Evolutionary conservation across 2,113 vertebrate genomes (phyloP), one percentile per base, ranked within the genome.

Genomic region (Benitochromis conjunctus): DNA sequence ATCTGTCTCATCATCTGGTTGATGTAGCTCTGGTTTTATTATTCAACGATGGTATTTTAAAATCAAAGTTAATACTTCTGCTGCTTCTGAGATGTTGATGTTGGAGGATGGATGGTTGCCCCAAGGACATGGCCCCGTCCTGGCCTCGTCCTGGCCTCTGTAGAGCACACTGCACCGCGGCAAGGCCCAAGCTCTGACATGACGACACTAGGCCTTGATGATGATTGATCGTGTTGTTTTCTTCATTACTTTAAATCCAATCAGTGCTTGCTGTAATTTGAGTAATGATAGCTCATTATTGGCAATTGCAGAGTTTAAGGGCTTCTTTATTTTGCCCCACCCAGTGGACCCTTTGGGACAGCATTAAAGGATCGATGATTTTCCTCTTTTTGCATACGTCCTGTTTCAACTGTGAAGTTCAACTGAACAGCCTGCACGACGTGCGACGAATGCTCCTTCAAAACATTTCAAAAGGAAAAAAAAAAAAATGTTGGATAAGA

Each of bases 261-360:
- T 99, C 98, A 99, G 98, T 96, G 97, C 96, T 97, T 94, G 95
- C 96, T 98, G 97, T 99, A 98, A 99, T 99, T 98, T 98, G 98
- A 99, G 98, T 98, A 98, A 99, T 98, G 98, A 98, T 97, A 96
- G 97, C 97, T 98, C 98, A 97, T 99, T 99, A 99, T 98, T 98
- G 97, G 97, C 96, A 97, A 97, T 97, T 97, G 97, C 96, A 97
- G 97, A 97, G 96, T 98, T 98, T 97, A 97, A 98, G 96, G 96
- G 96, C 97, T 97, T 96, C 97, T 97, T 97, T 96, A 94, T 97
- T 97, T 97, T 96, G 95, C 95, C 96, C 96, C 93, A 88, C 89
- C 71, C 80, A 90, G 94, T 80, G 91, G 95, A 96, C 91, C 97
- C 95, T 94, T 95, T 88, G 94, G 96, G 96, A 98, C 92, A 94